Conservation (phyloP, 2,797 vertebrate species). For the Neoniphon sammara region DNA sequence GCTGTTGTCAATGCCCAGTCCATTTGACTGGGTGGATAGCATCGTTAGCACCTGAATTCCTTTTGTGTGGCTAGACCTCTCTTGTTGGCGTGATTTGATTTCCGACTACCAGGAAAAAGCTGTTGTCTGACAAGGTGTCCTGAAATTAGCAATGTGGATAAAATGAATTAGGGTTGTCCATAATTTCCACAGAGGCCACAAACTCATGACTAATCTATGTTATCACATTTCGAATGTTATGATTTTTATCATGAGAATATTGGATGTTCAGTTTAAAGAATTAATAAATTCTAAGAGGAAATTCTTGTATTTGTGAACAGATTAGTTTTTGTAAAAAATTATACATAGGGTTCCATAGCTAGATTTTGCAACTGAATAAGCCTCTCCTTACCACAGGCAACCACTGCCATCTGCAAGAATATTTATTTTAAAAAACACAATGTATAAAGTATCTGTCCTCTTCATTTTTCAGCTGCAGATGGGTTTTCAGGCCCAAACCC, state of each 20-base stretch:
- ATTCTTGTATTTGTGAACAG: not conserved
- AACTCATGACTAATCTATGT: not conserved
- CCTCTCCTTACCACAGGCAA: conserved; percentile 2
- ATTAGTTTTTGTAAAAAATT: not conserved
- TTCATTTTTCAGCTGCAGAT: not conserved
- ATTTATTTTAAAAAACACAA: too few relatives aligned
- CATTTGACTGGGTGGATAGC: conserved; percentile 56
- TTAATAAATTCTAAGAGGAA: not conserved
- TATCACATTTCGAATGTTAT: not conserved
- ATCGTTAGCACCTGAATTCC: conserved; percentile 71
- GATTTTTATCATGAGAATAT: not conserved
- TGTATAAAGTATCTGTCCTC: not conserved
- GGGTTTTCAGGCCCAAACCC: not conserved
- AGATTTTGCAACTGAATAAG: not conserved
- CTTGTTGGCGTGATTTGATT: conserved; percentile 67
- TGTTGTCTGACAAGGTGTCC: conserved; percentile 58
- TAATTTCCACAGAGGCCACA: not conserved
- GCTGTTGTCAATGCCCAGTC: conserved; percentile 53
- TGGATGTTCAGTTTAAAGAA: not conserved
- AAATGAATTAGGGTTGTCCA: not conserved
- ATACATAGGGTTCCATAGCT: not conserved
- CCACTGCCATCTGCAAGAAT: conserved; percentile 1
- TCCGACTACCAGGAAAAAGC: conserved; percentile 42
- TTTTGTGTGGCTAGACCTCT: conserved; percentile 56
- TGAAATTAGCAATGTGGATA: conserved; percentile 17